Base-by-base conservation (phyloP, 1,140 invertebrate genomes). In the Bombus sylvicola region DNA sequence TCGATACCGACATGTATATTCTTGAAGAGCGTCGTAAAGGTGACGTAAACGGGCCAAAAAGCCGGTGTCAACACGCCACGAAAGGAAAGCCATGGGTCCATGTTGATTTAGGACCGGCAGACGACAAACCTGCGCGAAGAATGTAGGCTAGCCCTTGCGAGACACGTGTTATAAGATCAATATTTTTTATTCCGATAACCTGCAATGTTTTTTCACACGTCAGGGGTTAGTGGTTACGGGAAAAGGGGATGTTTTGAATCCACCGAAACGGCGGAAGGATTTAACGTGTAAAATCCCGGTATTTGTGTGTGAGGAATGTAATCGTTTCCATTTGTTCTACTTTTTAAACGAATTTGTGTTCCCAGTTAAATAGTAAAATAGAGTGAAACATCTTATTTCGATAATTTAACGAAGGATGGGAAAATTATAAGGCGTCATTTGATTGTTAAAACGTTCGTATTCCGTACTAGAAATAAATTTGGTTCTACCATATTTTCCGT, bases 101-200 rank as follows among this genome's bases (percentile, higher is more conserved):
- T 92, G 92, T 92, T 92, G 91, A 92, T 92, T 92, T 92, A 92
- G 92, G 92, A 92, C 91, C 81, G 66, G 85, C 76, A 86, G 84
- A 79, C 87, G 91, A 91, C 91, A 89, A 89, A 89, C 87, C 59
- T 28, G 62, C 64, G 84, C 13, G 18, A 25, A 75, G 64, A 89
- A 92, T 92, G 87, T 87, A 81, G 85, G 90, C 74, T 92, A 92
- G 91, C 81, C 90, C 86, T 90, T 86, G 43, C 81, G 62, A 91
- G 74, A 90, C 88, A 87, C 81, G 90, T 90, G 89, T 89, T 90
- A 87, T 88, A 90, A 92, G 86, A 91, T 92, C 91, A 91, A 92
- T 92, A 92, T 92, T 92, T 91, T 90, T 90, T 90, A 87, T 88
- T 77, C 57, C 85, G 41, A 68, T 85, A 59, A 74, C 74, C 41